Evolutionary conservation across 1,140 invertebrate genomes (phyloP), one percentile per base, ranked within the genome.

Genomic region (Ips nitidus): DNA sequence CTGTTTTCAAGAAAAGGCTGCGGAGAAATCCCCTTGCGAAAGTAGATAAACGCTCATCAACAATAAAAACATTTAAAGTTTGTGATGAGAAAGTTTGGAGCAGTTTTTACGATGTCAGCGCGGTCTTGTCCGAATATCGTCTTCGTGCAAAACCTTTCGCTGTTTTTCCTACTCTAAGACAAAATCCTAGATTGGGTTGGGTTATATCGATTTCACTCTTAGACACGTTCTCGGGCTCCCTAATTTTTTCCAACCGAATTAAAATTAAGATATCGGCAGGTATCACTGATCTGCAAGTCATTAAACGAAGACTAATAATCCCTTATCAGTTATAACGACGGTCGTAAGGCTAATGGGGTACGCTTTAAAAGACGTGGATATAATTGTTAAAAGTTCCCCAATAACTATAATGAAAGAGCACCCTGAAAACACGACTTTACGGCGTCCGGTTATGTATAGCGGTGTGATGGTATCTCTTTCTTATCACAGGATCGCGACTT

Each of bases 21-120:
- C 43, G 52, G 61, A 53, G 57, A 65, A 70, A 71, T 70, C 68
- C 73, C 73, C 72, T 58, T 70, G 68, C 50, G 69, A 72, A 71
- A 74, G 61, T 70, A 71, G 74, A 75, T 74, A 75, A 75, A 73
- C 71, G 73, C 57, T 75, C 74, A 75, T 75, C 74, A 75, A 74
- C 73, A 74, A 74, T 75, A 75, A 75, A 74, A 75, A 75, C 74
- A 60, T 71, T 73, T 71, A 69, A 75, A 75, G 74, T 75, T 75
- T 67, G 56, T 66, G 62, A 75, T 71, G 71, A 70, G 63, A 58
- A 73, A 75, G 65, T 75, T 74, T 57, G 45, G 72, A 66, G 52
- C 53, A 58, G 45, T 75, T 75, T 75, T 75, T 75, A 74, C 71
- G 55, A 58, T 53, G 63, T 72, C 67, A 69, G 68, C 68, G 63